Evolutionary conservation across 1,140 invertebrate genomes (phyloP), one percentile per base, ranked within the genome.

Genomic region (Rhagoletis pomonella): DNA sequence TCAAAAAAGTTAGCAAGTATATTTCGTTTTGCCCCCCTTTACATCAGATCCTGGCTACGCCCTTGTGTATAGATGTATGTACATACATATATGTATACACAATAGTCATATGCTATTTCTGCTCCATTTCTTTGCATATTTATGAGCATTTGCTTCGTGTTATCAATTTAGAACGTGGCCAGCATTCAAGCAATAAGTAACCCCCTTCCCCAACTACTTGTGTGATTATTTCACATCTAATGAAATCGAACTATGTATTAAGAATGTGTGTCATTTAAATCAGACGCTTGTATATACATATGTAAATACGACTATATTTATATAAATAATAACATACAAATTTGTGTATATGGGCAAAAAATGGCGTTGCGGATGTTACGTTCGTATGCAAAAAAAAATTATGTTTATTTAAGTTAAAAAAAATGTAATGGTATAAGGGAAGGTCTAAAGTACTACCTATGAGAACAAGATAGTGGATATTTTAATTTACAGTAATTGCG

Each of bases 81-180:
- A 55, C 50, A 55, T 55, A 55, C 50, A 55, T 55, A 4, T 4
- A 55, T 55, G 50, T 55, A 55, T 6, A 55, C 9, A 6, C 55
- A 19, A 81, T 81, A 58, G 73, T 81, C 73, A 55, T 55, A 81
- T 42, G 73, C 47, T 12, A 81, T 87, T 87, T 87, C 86, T 88
- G 29, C 87, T 87, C 89, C 87, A 87, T 90, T 89, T 89, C 88
- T 89, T 89, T 89, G 88, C 86, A 89, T 91, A 90, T 90, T 91
- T 90, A 90, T 91, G 90, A 88, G 89, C 7, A 44, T 19, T n/a
- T n/a, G 73, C 47, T 55, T 0, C 12, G 89, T 89, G 90, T 91
- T 91, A 91, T 91, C 91, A 91, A 91, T 91, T 90, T 89, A 89
- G 91, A 91, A 91, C 91, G 90, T 91, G 90, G 89, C 89, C 90